Percentiles rank a stretch among this genome's conserved stretches.
Conservation (phyloP, 2,113 vertebrate genomes). For the Sphaerodactylus townsendi region DNA sequence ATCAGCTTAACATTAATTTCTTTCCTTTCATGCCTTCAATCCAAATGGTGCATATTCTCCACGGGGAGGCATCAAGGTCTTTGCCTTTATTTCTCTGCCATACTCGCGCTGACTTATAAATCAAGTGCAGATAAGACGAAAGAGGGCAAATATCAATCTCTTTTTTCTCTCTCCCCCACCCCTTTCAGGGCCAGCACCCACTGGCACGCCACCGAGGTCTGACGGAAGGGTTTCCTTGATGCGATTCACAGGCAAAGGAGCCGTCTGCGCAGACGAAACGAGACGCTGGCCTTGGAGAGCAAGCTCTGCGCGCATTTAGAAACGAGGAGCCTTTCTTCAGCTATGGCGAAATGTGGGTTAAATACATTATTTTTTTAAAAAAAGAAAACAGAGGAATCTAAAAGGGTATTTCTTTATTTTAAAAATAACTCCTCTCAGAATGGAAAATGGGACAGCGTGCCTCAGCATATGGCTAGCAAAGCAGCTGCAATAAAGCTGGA, state of each 20-base stretch:
- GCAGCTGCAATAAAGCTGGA: slow-evolving; percentile 36
- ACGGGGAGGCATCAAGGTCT: slow-evolving; percentile 81
- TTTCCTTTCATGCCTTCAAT: slow-evolving; percentile 83
- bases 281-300: slow-evolving; percentile 65
- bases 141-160: slow-evolving; percentile 79
- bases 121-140: slow-evolving; percentile 80
- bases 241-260: slow-evolving; percentile 67
- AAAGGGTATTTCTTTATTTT: not conserved
- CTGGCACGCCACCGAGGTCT: slow-evolving; percentile 70
- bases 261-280: slow-evolving; percentile 60
- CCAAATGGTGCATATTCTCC: slow-evolving; percentile 81
- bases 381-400: too few species aligned
- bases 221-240: slow-evolving; percentile 67
- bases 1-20: slow-evolving; percentile 87
- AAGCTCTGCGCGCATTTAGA: slow-evolving; percentile 60
- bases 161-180: slow-evolving; percentile 33
- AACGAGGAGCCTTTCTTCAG: slow-evolving; percentile 58
- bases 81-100: slow-evolving; percentile 82
- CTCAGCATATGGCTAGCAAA: not conserved
- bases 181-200: slow-evolving; percentile 62
- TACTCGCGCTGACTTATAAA: slow-evolving; percentile 81
- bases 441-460: slow-evolving; percentile 17
- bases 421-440: slow-evolving; percentile 28
- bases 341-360: slow-evolving; percentile 45
- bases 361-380: slow-evolving; percentile 29